Percentiles rank a stretch among this genome's conserved stretches.
Evolutionary conservation across 2,888 invertebrate species (phyloP).

Genomic region (Ochlodes sylvanus): DNA sequence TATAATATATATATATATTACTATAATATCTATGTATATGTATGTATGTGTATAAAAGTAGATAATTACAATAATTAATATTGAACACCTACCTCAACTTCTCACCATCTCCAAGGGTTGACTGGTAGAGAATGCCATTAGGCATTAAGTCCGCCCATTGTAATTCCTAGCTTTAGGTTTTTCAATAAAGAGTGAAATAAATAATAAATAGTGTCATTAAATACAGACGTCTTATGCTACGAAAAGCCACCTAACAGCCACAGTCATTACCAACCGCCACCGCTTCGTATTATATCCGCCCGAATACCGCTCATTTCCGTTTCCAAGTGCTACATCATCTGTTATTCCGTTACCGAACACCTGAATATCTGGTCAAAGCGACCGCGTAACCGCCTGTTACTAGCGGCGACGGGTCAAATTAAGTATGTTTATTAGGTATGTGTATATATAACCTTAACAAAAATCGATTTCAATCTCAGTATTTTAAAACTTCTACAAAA

Average conservation of each 20-base stretch:
- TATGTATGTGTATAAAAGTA: too few relatives aligned
- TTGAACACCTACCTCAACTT: too few relatives aligned
- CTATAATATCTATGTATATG: too few relatives aligned
- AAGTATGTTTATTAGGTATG: neutral
- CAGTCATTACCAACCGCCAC: neutral
- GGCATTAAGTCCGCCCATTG: too few relatives aligned
- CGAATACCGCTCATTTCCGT: conserved; percentile 30
- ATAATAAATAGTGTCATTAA: neutral
- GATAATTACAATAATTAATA: too few relatives aligned
- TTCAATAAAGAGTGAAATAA: too few relatives aligned
- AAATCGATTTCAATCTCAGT: conserved; percentile 1
- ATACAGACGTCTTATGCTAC: neutral
- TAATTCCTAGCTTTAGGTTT: too few relatives aligned
- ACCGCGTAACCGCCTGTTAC: conserved; percentile 27
- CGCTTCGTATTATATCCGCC: conserved; percentile 2
- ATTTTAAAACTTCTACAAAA: too few relatives aligned
- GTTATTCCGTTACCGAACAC: conserved; percentile 29
- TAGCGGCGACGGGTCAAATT: conserved; percentile 11
- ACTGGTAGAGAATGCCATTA: too few relatives aligned
- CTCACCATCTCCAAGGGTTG: too few relatives aligned
- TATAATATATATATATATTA: too few relatives aligned
- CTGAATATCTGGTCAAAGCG: conserved; percentile 30
- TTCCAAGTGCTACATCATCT: conserved; percentile 28
- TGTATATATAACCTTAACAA: neutral
- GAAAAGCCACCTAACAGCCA: neutral